phyloP scores from a whole-genome alignment of 2,797 vertebrate genomes.

The Atherinosoma microstoma region DNA sequence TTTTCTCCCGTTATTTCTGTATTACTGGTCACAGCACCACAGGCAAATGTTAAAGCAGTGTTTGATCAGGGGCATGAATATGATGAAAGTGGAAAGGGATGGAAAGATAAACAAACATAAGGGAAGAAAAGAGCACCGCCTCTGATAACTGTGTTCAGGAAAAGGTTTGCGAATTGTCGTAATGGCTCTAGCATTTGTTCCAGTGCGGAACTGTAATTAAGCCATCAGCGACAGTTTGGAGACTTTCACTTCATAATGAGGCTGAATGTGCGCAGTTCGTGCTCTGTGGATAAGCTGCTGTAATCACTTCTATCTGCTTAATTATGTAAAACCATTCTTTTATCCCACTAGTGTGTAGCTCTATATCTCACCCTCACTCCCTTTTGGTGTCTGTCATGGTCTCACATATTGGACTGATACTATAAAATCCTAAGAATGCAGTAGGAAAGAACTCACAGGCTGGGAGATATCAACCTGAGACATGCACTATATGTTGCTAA shows the following conservation, averaged over 20 bases:
- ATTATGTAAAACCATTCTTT: conserved; percentile 86
- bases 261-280: conserved; percentile 77
- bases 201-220: conserved; percentile 82
- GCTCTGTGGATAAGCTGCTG: conserved; percentile 82
- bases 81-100: neutral
- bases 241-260: conserved; percentile 87
- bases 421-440: conserved; percentile 33
- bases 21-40: conserved; percentile 3
- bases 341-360: conserved; percentile 72
- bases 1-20: conserved; percentile 4
- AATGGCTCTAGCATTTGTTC: conserved; percentile 78
- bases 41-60: conserved; percentile 29
- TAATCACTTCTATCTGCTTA: conserved; percentile 87
- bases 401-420: conserved; percentile 42
- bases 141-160: conserved; percentile 54
- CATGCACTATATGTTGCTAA: conserved; percentile 21
- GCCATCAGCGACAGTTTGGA: conserved; percentile 83
- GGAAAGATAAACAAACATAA: conserved; percentile 21
- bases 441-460: conserved; percentile 13
- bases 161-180: conserved; percentile 70
- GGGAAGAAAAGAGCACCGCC: conserved; percentile 26
- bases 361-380: conserved; percentile 55
- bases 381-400: conserved; percentile 44
- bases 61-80: conserved; percentile 32
- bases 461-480: conserved; percentile 51